Conservation (phyloP, 2,888 invertebrate species). For the Ethmia dodecea region DNA sequence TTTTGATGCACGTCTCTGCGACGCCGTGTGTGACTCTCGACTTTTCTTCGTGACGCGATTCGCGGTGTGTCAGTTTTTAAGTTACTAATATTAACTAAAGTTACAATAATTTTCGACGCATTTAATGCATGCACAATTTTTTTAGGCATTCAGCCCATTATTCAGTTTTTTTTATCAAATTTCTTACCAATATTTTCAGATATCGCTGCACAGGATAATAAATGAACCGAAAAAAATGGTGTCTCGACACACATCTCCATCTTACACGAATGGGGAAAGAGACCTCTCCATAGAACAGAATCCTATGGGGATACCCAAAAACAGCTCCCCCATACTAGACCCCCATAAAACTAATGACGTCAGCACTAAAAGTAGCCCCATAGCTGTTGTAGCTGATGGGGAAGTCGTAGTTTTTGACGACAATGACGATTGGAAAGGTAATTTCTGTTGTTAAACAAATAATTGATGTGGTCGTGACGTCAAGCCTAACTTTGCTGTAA, state of each 20-base stretch:
- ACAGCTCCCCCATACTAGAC: conserved; percentile 68
- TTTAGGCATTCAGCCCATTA: too few species aligned
- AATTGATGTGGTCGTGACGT: neutral
- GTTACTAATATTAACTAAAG: too few species aligned
- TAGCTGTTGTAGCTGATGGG: conserved; percentile 82
- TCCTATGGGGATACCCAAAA: conserved; percentile 65
- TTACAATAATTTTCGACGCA: too few species aligned
- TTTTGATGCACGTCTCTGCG: too few species aligned
- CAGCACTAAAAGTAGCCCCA: conserved; percentile 71
- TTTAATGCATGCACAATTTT: too few species aligned
- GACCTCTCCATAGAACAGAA: conserved; percentile 42
- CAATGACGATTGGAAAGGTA: conserved; percentile 88
- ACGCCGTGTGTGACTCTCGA: too few species aligned
- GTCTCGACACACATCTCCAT: conserved; percentile 67
- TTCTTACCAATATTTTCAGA: conserved; percentile 34
- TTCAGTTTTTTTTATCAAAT: too few species aligned
- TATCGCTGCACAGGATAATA: conserved; percentile 64
- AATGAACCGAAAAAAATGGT: conserved; percentile 71
- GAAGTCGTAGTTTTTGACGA: conserved; percentile 93
- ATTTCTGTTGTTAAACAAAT: conserved; percentile 19
- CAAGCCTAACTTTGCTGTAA: neutral
- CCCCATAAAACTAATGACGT: conserved; percentile 63
- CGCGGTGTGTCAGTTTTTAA: too few species aligned
- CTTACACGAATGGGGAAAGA: conserved; percentile 65
- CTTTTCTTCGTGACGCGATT: too few species aligned